Evolutionary conservation across 2,113 vertebrate species (phyloP), one percentile per base, ranked within the genome.

Genomic region (Leuciscus idus): DNA sequence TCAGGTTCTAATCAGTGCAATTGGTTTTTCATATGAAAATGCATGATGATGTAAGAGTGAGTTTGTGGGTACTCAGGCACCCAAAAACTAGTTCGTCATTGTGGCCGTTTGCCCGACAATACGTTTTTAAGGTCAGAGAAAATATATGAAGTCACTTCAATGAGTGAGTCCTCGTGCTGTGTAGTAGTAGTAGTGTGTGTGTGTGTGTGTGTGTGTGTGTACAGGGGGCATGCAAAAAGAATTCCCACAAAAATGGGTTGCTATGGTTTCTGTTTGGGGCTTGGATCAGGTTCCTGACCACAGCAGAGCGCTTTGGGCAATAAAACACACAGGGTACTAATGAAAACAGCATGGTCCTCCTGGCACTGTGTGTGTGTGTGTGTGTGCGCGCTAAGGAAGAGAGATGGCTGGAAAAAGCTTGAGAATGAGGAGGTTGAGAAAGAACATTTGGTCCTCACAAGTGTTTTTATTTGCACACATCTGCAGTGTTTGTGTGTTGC

Each of bases 291-390:
- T 92, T 91, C 91, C 85, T 87, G 90, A 91, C 93, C 93, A 93
- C 92, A 92, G 93, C 93, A 90, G 89, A 90, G 90, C 87, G 88
- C 91, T 93, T 93, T 91, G 86, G 91, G 90, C 87, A 81, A 90
- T 93, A 90, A 87, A 90, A 87, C 88, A 87, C 86, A 87, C 86
- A 90, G 88, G 87, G 88, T 86, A 87, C 78, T 91, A 95, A 95
- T 95, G 92, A 94, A 94, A 94, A 91, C 93, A 92, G 91, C 90
- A 92, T 95, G 94, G 88, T 88, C 91, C 91, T 94, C 86, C 92
- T 94, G 94, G 93, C 93, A 91, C 90, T 90, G 85, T 89, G 90
- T 91, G 77, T 75, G 84, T 2, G 48, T 81, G 57, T 64, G 72
- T 87, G 70, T 85, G 66, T 28, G 68, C 43, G 57, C 55, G 39